Percentiles rank a stretch among this genome's conserved stretches.
phyloP scores from a whole-genome alignment of 2,113 vertebrate species.

The Ancistrus triradiatus region DNA sequence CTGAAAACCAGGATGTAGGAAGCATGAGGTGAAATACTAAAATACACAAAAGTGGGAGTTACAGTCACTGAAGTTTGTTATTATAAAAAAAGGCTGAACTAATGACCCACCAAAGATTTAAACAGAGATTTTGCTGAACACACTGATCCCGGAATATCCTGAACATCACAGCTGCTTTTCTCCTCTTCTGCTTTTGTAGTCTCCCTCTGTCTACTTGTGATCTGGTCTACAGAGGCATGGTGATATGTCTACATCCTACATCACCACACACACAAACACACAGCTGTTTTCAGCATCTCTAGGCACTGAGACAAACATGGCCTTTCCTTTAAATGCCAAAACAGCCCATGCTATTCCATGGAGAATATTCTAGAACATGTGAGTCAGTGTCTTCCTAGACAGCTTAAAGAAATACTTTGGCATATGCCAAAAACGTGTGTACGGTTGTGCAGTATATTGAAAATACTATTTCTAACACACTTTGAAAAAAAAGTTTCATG shows the following conservation, averaged over 20 bases:
- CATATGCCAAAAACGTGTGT: neutral
- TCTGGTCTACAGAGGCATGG: neutral
- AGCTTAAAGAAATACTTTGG: neutral
- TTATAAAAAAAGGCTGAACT: neutral
- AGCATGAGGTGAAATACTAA: neutral
- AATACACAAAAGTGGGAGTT: too few relatives aligned
- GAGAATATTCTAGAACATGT: constrained; percentile 49
- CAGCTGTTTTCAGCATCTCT: constrained; percentile 28
- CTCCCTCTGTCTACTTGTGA: neutral
- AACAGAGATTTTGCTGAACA: neutral
- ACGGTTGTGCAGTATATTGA: neutral
- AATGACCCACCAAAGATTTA: too few relatives aligned
- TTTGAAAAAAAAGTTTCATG: too few relatives aligned
- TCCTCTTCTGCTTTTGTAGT: neutral
- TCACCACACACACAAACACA: constrained; percentile 2
- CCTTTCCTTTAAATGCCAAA: neutral
- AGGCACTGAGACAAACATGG: neutral
- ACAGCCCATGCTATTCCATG: neutral
- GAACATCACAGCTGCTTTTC: constrained; percentile 18
- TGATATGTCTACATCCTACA: constrained; percentile 23
- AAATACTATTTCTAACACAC: too few relatives aligned
- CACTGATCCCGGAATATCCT: neutral
- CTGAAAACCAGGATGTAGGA: too few relatives aligned
- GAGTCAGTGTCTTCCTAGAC: neutral
- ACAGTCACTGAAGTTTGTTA: too few relatives aligned